These are phyloP conservation scores for Paradoxurus hermaphroditus DNA, from an alignment of 2,113 vertebrate genomes.

Conservation along the genomic window DNA sequence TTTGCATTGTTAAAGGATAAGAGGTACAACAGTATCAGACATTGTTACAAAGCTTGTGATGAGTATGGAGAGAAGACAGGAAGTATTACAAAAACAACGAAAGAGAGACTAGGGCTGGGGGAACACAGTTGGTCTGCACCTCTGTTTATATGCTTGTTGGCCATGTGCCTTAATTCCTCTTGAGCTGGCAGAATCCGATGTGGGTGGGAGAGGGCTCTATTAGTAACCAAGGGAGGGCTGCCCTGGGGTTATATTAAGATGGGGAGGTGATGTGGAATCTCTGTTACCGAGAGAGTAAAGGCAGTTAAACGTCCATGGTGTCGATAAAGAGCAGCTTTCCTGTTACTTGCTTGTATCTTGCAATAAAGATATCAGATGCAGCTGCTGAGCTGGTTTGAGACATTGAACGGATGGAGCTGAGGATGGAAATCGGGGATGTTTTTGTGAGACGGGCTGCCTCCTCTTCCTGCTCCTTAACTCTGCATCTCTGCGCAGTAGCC, in stretches of 20 bases:
- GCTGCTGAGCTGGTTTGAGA: background rate
- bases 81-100: background rate
- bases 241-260: background rate
- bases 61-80: background rate
- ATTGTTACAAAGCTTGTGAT: background rate
- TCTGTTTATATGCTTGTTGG: constrained; percentile 15
- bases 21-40: background rate
- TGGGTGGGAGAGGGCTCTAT: background rate
- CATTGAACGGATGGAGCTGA: background rate
- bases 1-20: background rate
- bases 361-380: background rate
- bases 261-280: background rate
- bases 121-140: background rate
- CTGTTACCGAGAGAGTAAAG: background rate
- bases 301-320: background rate
- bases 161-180: background rate
- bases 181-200: background rate
- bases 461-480: background rate
- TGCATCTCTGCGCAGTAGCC: background rate
- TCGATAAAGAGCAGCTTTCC: background rate
- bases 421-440: background rate
- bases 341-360: background rate
- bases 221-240: background rate
- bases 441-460: background rate
- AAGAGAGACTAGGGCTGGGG: background rate